These are phyloP conservation scores for Plebejus anna DNA, from an alignment of 2,888 invertebrate species.

Conservation along the genomic window DNA sequence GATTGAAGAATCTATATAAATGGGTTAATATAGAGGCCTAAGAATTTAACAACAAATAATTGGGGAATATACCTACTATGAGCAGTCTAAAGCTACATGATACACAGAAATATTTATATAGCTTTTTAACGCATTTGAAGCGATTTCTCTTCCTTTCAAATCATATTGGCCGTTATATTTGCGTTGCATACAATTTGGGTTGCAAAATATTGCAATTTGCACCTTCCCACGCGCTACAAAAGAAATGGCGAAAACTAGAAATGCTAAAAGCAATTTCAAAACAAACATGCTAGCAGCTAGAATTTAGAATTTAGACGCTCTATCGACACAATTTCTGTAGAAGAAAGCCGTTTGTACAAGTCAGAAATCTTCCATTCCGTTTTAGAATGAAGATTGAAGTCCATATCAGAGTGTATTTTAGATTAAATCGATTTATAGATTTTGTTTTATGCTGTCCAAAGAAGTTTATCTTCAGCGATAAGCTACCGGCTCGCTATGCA, in stretches of 20 bases:
- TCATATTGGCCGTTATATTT: neutral
- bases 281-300: neutral
- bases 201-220: neutral
- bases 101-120: neutral
- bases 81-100: neutral
- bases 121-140: too few relatives aligned
- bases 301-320: neutral
- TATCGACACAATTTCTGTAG: slow-evolving; percentile 9
- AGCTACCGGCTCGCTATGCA: too few relatives aligned
- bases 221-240: neutral
- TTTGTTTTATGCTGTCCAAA: neutral
- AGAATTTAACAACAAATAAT: neutral
- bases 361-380: slow-evolving; percentile 1
- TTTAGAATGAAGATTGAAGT: neutral
- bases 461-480: neutral
- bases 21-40: neutral
- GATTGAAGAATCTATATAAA: neutral
- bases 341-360: neutral
- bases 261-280: slow-evolving; percentile 16
- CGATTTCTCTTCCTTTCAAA: neutral
- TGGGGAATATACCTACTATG: neutral
- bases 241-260: neutral
- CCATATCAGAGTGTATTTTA: neutral
- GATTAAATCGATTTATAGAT: neutral
- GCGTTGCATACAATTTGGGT: neutral